Evolutionary conservation across 2,113 vertebrate genomes (phyloP).

Genomic region (Kobus ellipsiprymnus): DNA sequence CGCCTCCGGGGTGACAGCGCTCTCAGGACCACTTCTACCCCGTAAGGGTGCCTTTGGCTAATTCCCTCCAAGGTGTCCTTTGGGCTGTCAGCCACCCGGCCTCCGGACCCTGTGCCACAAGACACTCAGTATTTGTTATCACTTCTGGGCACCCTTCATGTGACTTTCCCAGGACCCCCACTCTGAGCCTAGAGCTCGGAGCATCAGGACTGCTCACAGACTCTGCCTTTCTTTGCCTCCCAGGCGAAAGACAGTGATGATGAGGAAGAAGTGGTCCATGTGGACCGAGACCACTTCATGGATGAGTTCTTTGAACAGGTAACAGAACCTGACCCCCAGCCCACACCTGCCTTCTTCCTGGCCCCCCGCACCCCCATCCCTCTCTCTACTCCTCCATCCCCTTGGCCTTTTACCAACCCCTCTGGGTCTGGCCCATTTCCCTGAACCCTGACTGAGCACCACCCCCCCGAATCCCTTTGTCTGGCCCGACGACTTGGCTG

Average conservation of each 20-base stretch:
- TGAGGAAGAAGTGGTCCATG: conserved; percentile 94
- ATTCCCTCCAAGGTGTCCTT: neutral
- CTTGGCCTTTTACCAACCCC: neutral
- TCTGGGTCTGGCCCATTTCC: neutral
- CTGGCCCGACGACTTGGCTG: neutral
- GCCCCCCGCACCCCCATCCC: neutral
- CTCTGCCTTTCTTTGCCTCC: neutral
- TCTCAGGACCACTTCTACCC: neutral
- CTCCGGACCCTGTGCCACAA: neutral
- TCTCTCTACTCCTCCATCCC: neutral
- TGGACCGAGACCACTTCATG: conserved; percentile 96
- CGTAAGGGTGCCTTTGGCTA: neutral
- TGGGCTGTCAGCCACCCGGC: neutral
- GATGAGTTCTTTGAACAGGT: conserved; percentile 98
- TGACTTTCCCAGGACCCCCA: neutral
- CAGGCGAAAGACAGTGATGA: conserved; percentile 97
- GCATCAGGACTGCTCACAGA: neutral
- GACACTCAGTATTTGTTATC: neutral
- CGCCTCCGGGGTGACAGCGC: neutral
- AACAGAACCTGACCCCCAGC: neutral
- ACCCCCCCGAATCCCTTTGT: neutral
- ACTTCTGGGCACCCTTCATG: neutral
- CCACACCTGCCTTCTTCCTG: neutral
- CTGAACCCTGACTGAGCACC: neutral
- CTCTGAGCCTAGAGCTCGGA: neutral